Evolutionary conservation across 2,797 vertebrate genomes (phyloP), one percentile per base, ranked within the genome.

Genomic region (Sebastes melanostomus): DNA sequence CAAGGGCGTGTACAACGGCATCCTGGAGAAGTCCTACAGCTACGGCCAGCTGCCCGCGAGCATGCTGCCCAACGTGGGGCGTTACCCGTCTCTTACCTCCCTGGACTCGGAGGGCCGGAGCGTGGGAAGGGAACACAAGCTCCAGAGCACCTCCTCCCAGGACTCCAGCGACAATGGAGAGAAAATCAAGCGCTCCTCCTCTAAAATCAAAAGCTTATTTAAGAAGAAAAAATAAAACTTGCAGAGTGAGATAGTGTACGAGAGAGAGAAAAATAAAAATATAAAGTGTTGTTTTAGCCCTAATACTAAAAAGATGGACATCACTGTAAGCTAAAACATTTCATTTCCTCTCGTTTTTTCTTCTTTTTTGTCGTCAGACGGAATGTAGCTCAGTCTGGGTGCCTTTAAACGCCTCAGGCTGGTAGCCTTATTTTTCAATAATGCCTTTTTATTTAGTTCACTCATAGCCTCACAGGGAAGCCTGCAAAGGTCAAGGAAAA

Each of bases 1-100:
- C 78, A 97, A 97, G 88, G 91, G 91, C 75, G 89, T 96, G 81
- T 98, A 98, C 95, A 99, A 99, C 38, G 98, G 98, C 92, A 95
- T 98, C 91, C 91, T 99, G 95, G 98, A 99, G 95, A 99, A 99
- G 90, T 99, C 98, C 66, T 98, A 97, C 95, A 99, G 98, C 95
- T 96, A 97, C 93, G 96, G 97, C 90, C 97, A 98, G 91, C 96
- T 99, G 89, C 97, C 97, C 1, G 92, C 96, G 27, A 95, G 95
- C 94, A 96, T 98, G 93, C 95, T 97, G 42, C 90, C 96, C 76
- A 92, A 95, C 29, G 97, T 97, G 72, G 96, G 96, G 72, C 96
- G 96, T 14, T 94, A 97, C 91, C 96, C 97, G 4, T 97, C 97
- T 0, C 96, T 97, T 66, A 96, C 96, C 84, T 97, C 97, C 25